Evolutionary conservation across 2,888 invertebrate genomes (phyloP).

Genomic region (Phania funesta): DNA sequence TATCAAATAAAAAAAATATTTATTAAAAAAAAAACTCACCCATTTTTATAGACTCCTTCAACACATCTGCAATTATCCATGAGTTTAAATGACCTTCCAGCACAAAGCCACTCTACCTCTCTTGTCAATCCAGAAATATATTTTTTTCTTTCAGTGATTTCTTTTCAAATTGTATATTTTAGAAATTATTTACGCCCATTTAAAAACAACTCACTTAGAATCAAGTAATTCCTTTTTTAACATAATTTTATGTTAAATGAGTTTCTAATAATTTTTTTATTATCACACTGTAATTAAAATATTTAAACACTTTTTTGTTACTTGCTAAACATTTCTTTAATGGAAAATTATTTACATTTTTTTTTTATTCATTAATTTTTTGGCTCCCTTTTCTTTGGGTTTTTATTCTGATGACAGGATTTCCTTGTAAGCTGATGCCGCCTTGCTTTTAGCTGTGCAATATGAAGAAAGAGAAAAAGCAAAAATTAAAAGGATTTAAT

Average conservation of each 20-base stretch:
- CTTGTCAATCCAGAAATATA: background rate
- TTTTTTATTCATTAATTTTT: background rate
- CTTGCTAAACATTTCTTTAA: background rate
- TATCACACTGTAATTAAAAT: conserved; percentile 1
- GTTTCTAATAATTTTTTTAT: conserved; percentile 1
- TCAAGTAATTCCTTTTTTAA: background rate
- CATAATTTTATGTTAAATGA: background rate
- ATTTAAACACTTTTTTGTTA: conserved; percentile 19
- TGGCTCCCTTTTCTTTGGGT: background rate
- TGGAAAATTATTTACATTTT: background rate
- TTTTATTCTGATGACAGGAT: conserved; percentile 2
- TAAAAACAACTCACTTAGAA: conserved; percentile 12
- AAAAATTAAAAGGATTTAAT: conserved; percentile 11
- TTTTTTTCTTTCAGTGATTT: background rate
- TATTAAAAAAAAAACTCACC: conserved; percentile 1
- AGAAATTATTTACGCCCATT: conserved; percentile 7
- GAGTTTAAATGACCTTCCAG: background rate
- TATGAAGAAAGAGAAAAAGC: background rate
- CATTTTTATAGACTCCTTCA: conserved; percentile 5
- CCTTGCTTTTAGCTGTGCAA: conserved; percentile 4
- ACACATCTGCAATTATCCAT: conserved; percentile 24
- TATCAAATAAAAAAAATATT: too few relatives aligned
- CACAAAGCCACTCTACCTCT: background rate
- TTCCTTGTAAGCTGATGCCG: background rate
- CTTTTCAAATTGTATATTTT: background rate